Evolutionary conservation across 2,888 invertebrate genomes (phyloP).

Genomic region (Agapostemon virescens): DNA sequence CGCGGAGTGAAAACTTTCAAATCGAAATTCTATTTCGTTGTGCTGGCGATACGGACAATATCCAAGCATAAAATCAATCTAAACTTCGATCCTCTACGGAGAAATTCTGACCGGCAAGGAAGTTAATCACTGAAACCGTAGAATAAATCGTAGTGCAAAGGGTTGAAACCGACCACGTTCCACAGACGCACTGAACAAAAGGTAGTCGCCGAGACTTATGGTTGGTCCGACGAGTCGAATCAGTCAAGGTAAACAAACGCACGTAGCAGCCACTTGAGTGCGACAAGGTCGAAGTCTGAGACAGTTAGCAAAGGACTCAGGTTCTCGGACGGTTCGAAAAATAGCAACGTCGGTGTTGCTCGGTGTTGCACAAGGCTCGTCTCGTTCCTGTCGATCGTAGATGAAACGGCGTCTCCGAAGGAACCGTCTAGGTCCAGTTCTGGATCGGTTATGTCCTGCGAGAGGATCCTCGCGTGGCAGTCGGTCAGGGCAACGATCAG

Average conservation of each 20-base stretch:
- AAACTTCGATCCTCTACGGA: background rate
- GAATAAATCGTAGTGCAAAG: constrained; percentile 1
- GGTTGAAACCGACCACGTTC: constrained; percentile 1
- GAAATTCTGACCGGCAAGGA: background rate
- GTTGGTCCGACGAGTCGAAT: background rate
- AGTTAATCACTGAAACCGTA: background rate
- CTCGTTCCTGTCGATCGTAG: background rate
- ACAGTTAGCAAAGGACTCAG: background rate
- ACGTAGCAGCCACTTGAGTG: background rate
- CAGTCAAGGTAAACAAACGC: background rate
- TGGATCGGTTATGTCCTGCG: background rate
- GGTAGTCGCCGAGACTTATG: background rate
- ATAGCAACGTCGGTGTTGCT: background rate
- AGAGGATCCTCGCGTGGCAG: constrained; percentile 62
- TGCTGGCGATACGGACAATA: background rate
- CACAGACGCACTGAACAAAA: background rate
- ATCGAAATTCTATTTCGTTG: background rate
- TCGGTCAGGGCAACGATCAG: constrained; percentile 69
- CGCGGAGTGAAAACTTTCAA: no score
- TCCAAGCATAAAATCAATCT: background rate
- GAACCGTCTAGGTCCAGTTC: background rate
- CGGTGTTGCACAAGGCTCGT: background rate
- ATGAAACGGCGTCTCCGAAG: background rate
- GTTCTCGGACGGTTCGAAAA: background rate
- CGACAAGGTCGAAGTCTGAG: background rate